These are phyloP conservation scores for Micoletzkya japonica DNA, from an alignment of 2,888 invertebrate genomes.

Conservation along the genomic window DNA sequence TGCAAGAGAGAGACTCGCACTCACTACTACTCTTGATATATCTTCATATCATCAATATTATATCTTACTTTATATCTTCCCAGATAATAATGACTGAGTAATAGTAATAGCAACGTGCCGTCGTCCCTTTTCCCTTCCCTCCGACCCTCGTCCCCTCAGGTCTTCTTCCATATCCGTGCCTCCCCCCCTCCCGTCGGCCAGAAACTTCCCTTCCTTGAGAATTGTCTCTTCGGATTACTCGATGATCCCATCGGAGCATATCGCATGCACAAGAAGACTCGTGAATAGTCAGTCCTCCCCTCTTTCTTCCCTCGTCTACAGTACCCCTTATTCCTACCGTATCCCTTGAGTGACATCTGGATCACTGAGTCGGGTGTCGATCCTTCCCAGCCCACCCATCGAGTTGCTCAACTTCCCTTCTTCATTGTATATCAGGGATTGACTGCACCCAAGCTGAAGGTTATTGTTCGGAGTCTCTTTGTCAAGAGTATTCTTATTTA, in stretches of 20 bases:
- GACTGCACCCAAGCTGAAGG: not conserved
- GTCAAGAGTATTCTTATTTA: not conserved
- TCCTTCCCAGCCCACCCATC: not conserved
- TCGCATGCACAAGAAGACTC: not conserved
- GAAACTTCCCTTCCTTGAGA: not conserved
- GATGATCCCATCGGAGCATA: not conserved
- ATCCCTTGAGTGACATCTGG: constrained; percentile 13
- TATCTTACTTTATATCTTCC: too few relatives aligned
- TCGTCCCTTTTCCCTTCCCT: not conserved
- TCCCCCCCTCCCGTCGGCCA: not conserved
- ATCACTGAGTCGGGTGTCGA: constrained; percentile 14
- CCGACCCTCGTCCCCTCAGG: not conserved
- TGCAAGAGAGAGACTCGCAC: not conserved
- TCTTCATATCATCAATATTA: not conserved
- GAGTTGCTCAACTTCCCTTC: constrained; percentile 20
- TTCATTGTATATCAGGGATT: not conserved
- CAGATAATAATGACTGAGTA: not conserved
- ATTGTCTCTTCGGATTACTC: not conserved
- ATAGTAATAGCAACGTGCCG: not conserved
- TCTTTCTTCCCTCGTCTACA: constrained; percentile 1
- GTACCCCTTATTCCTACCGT: too few relatives aligned
- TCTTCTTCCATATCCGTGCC: not conserved
- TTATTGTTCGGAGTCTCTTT: not conserved
- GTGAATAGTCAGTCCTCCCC: not conserved
- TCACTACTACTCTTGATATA: not conserved